Evolutionary conservation across 2,113 vertebrate genomes (phyloP).

Genomic region (Melanerpes formicivorus): DNA sequence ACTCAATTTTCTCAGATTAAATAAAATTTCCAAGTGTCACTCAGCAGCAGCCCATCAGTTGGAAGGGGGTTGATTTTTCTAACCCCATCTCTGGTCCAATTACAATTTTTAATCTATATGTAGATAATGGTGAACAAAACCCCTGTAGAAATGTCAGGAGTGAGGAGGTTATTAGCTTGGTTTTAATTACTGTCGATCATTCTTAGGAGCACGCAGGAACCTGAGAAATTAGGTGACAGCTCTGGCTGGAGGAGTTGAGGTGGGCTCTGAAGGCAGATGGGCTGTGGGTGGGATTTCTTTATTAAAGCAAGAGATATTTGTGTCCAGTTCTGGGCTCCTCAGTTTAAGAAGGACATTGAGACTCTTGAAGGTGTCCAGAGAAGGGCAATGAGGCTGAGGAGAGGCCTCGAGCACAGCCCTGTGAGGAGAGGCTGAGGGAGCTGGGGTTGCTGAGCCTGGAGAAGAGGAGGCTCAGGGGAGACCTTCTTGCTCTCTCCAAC

Average conservation of each 20-base stretch:
- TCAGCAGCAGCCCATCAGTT: constrained; percentile 82
- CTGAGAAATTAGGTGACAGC: constrained; percentile 76
- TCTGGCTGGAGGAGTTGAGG: constrained; percentile 22
- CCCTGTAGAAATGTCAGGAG: constrained; percentile 96
- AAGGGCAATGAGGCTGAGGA: too few species aligned
- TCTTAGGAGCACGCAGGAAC: constrained; percentile 72
- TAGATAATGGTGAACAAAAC: constrained; percentile 93
- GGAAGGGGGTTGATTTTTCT: constrained; percentile 84
- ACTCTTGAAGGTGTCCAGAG: too few species aligned
- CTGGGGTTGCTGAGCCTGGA: too few species aligned
- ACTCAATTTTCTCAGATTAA: constrained; percentile 92
- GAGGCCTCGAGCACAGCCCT: too few species aligned
- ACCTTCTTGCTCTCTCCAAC: too few species aligned
- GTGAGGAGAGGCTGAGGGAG: too few species aligned
- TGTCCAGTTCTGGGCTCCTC: too few species aligned
- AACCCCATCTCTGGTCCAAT: constrained; percentile 92
- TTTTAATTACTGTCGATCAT: constrained; percentile 99
- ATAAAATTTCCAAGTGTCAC: constrained; percentile 90
- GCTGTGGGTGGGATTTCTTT: too few species aligned
- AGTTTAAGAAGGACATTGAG: too few species aligned
- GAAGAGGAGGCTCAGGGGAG: too few species aligned
- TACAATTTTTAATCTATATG: constrained; percentile 99
- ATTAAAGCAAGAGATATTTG: background rate
- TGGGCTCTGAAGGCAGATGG: background rate
- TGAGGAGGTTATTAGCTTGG: constrained; percentile 95